Conservation (phyloP, 2,888 invertebrate species). For the Tipula helvola region DNA sequence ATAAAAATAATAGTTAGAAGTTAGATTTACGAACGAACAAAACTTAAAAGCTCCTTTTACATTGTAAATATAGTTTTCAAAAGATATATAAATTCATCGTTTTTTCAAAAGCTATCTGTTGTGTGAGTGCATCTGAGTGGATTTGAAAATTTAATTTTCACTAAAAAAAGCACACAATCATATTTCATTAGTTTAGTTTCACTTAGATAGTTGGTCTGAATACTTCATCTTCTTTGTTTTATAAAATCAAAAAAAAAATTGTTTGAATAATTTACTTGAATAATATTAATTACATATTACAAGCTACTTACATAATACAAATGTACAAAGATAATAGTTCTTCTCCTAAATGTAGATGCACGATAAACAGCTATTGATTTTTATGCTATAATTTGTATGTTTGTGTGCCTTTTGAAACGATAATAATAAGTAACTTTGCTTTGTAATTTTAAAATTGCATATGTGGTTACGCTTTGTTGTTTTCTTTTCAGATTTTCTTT, state of each 20-base stretch:
- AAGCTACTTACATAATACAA: background rate
- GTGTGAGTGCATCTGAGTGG: background rate
- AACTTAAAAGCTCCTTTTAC: background rate
- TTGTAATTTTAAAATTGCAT: background rate
- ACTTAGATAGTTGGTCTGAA: background rate
- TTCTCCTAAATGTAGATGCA: no score
- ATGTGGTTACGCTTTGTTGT: background rate
- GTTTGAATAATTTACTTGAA: background rate
- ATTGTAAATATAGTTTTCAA: background rate
- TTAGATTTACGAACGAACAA: background rate
- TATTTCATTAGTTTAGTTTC: background rate
- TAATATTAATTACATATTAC: background rate
- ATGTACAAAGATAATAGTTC: no score
- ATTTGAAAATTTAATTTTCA: background rate
- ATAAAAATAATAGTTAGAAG: background rate
- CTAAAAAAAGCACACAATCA: background rate
- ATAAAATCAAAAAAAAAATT: background rate
- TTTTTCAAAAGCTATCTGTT: background rate
- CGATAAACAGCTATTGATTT: no score
- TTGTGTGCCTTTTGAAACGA: background rate
- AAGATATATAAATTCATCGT: background rate
- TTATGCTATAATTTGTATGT: no score
- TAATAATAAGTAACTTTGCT: background rate
- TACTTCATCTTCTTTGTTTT: background rate
- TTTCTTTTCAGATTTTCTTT: background rate